Conservation (phyloP, 2,888 invertebrate species). For the Scaptomyza parva region DNA sequence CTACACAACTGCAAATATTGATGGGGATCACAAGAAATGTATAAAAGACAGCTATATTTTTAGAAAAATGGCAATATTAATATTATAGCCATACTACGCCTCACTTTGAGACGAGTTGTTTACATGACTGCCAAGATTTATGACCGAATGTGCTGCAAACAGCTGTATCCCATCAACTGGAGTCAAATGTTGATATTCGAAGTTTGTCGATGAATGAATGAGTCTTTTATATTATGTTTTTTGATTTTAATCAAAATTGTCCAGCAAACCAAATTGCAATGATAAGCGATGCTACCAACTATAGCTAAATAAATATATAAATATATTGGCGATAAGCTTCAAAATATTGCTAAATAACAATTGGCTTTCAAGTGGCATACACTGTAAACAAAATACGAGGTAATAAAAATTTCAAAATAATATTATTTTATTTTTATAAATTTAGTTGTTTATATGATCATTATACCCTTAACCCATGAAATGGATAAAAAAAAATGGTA, state of each 20-base stretch:
- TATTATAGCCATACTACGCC: slow-evolving; percentile 22
- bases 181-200: slow-evolving; percentile 17
- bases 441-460: background rate
- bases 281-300: slow-evolving; percentile 71
- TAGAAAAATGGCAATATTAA: slow-evolving; percentile 10
- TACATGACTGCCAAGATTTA: slow-evolving; percentile 54
- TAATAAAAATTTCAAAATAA: too few relatives aligned
- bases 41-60: background rate
- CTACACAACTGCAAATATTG: slow-evolving; percentile 42
- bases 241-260: slow-evolving; percentile 52
- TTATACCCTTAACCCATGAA: too few relatives aligned
- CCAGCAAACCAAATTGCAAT: slow-evolving; percentile 36
- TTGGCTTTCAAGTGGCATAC: slow-evolving; percentile 26
- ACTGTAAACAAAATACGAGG: slow-evolving; percentile 25
- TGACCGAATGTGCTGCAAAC: slow-evolving; percentile 13
- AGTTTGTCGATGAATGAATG: slow-evolving; percentile 33
- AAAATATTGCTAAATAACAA: slow-evolving; percentile 40
- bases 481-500: too few relatives aligned
- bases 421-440: too few relatives aligned
- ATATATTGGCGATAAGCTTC: slow-evolving; percentile 1
- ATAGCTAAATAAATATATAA: slow-evolving; percentile 59
- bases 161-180: slow-evolving; percentile 8
- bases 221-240: slow-evolving; percentile 46
- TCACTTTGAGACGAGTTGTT: slow-evolving; percentile 36
- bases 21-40: slow-evolving; percentile 17